Percentiles rank a stretch among this genome's conserved stretches.
phyloP scores from a whole-genome alignment of 2,888 invertebrate species.

The Dasysyrphus tricinctus region DNA sequence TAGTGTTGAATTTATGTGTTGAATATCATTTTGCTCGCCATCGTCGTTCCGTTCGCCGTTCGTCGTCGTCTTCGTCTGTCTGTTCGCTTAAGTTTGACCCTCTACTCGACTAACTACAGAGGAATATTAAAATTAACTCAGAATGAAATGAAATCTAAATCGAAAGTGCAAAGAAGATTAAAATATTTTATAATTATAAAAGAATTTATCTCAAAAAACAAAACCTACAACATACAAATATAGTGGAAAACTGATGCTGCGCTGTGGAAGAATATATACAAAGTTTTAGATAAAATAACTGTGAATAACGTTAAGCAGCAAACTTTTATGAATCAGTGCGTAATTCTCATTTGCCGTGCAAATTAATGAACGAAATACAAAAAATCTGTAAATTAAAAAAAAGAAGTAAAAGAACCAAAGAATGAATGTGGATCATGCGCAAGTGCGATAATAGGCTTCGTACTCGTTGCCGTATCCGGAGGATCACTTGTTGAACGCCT shows the following conservation, averaged over 20 bases:
- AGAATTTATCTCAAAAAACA: not conserved
- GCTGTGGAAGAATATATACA: not conserved
- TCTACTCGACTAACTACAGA: slow-evolving; percentile 52
- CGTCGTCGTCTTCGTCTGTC: slow-evolving; percentile 49
- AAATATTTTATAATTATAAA: slow-evolving; percentile 15
- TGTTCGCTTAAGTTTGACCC: slow-evolving; percentile 61
- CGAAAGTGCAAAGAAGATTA: slow-evolving; percentile 64
- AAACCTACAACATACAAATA: not conserved
- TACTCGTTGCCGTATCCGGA: slow-evolving; percentile 74
- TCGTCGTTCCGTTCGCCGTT: slow-evolving; percentile 41
- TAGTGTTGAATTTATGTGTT: slow-evolving; percentile 51
- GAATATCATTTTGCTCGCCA: slow-evolving; percentile 71
- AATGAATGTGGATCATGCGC: slow-evolving; percentile 75
- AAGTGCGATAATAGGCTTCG: slow-evolving; percentile 74
- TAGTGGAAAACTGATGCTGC: slow-evolving; percentile 5
- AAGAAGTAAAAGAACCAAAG: slow-evolving; percentile 58
- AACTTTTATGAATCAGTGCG: slow-evolving; percentile 75
- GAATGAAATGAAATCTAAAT: slow-evolving; percentile 47
- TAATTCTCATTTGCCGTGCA: slow-evolving; percentile 73
- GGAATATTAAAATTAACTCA: slow-evolving; percentile 32
- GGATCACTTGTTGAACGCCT: slow-evolving; percentile 76
- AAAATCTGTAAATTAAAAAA: slow-evolving; percentile 34
- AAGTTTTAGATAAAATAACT: slow-evolving; percentile 23
- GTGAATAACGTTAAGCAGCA: slow-evolving; percentile 8
- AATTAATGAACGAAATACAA: slow-evolving; percentile 69